A percentile compares a stretch with the other conserved stretches of the same genome.
Evolutionary conservation across 2,888 invertebrate species (phyloP).

Genomic region (Octodonta nipae): DNA sequence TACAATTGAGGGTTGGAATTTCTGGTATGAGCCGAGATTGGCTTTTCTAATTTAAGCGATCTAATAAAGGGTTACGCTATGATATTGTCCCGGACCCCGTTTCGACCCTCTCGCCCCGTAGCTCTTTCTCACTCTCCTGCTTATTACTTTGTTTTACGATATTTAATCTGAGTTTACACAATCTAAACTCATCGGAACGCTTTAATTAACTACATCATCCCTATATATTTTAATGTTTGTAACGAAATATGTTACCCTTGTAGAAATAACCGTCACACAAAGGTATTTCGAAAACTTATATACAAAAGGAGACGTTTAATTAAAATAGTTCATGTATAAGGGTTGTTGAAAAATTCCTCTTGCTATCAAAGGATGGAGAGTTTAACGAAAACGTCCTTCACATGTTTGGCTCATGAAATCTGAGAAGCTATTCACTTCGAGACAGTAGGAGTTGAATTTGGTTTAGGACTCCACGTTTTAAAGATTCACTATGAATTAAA

Average conservation of each 20-base stretch:
- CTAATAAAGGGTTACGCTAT: conserved; percentile 30
- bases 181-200: conserved; percentile 26
- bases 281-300: conserved; percentile 3
- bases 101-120: conserved; percentile 11
- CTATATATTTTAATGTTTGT: conserved; percentile 11
- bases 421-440: no score
- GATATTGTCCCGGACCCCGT: conserved; percentile 28
- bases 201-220: conserved; percentile 25
- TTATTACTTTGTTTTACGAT: conserved; percentile 31
- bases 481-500: no score
- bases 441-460: no score
- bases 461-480: no score
- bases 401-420: no score
- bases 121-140: conserved; percentile 22
- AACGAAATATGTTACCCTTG: conserved; percentile 3
- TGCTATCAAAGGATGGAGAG: no score
- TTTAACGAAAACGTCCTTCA: no score
- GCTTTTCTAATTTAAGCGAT: conserved; percentile 34
- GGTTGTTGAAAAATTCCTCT: no score
- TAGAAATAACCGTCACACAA: neutral
- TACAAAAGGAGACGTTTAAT: conserved; percentile 3
- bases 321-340: no score
- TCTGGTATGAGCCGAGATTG: conserved; percentile 30
- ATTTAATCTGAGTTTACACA: conserved; percentile 29
- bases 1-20: conserved; percentile 30